These are phyloP conservation scores for Athene cunicularia DNA, from an alignment of 2,113 vertebrate species.

Conservation along the genomic window DNA sequence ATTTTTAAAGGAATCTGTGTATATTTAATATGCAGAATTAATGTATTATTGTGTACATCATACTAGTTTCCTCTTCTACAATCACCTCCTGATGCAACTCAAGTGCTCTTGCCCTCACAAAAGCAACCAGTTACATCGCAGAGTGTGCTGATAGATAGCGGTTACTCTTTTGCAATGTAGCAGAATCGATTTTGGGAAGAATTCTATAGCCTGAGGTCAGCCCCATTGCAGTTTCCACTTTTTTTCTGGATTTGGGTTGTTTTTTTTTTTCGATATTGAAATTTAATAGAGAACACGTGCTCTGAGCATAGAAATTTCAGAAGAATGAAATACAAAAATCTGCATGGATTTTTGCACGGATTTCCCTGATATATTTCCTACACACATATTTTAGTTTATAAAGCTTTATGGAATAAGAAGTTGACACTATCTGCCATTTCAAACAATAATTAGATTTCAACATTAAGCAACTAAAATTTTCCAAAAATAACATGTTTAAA, in stretches of 20 bases:
- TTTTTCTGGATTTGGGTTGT: not conserved
- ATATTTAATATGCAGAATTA: not conserved
- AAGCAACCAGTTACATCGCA: not conserved
- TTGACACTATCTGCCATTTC: not conserved
- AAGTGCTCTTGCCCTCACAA: not conserved
- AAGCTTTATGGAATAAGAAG: not conserved
- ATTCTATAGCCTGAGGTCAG: not conserved
- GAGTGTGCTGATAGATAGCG: not conserved
- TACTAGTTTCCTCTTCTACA: not conserved
- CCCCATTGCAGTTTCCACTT: not conserved
- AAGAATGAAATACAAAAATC: not conserved
- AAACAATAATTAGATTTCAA: not conserved
- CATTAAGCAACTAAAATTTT: not conserved
- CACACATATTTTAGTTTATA: not conserved
- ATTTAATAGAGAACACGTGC: not conserved
- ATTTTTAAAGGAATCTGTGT: not conserved
- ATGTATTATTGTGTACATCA: not conserved
- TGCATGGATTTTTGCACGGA: not conserved
- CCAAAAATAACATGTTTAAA: not conserved
- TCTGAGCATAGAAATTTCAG: not conserved
- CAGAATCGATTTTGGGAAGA: not conserved
- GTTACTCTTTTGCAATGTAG: not conserved
- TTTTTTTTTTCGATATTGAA: not conserved
- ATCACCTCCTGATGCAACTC: not conserved
- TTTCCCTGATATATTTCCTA: not conserved